Evolutionary conservation across 2,888 invertebrate species (phyloP).

Genomic region (Argyresthia goedartella): DNA sequence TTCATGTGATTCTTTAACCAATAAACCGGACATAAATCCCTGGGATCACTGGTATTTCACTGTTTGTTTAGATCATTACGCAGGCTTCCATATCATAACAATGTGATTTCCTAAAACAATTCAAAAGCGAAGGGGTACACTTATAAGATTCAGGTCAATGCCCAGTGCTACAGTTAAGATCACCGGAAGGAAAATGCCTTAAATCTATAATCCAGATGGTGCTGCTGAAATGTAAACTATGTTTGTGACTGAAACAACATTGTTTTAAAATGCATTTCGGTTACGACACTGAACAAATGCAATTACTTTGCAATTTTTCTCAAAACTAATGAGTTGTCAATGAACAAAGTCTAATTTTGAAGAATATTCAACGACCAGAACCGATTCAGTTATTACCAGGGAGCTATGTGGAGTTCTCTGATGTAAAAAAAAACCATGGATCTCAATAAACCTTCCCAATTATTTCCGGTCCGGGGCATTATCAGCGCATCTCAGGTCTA

Average conservation of each 20-base stretch:
- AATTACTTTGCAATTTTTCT: constrained; percentile 29
- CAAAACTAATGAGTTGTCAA: constrained; percentile 16
- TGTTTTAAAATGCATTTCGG: constrained; percentile 3
- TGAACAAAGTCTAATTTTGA: constrained; percentile 31
- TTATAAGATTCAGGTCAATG: background rate
- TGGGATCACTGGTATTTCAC: too few species aligned
- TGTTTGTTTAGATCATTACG: too few species aligned
- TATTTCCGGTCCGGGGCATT: constrained; percentile 53
- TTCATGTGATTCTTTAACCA: constrained; percentile 17
- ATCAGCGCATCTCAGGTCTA: constrained; percentile 53
- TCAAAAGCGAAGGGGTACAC: background rate
- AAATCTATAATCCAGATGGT: too few species aligned
- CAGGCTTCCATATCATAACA: too few species aligned
- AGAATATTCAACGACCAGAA: constrained; percentile 38
- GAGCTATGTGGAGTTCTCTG: background rate
- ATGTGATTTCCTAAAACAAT: background rate
- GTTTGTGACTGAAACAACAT: constrained; percentile 8
- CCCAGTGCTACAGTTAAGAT: background rate
- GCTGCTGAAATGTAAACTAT: background rate
- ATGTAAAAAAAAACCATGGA: constrained; percentile 18
- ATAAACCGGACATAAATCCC: background rate
- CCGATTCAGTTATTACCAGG: constrained; percentile 9
- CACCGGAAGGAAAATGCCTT: too few species aligned
- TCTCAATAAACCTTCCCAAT: constrained; percentile 51
- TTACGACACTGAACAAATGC: constrained; percentile 21